These are phyloP conservation scores for Parnassius orleans DNA, from an alignment of 2,888 invertebrate genomes.

Conservation along the genomic window DNA sequence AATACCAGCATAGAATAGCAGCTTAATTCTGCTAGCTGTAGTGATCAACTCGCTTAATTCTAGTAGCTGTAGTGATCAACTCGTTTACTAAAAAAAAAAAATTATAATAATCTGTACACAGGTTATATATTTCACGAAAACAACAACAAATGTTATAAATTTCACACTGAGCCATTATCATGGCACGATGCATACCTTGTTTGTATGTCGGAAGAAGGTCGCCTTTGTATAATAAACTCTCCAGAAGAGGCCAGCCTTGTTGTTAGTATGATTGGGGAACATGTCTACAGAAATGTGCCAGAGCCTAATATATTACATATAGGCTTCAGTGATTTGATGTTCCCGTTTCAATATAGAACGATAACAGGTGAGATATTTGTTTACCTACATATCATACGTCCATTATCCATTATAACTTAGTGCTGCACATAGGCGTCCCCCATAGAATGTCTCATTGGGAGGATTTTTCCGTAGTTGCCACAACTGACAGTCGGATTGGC, in stretches of 20 bases:
- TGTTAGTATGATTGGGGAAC: conserved; percentile 45
- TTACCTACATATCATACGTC: background rate
- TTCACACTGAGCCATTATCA: conserved; percentile 47
- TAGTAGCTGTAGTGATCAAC: too few relatives aligned
- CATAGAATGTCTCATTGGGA: too few relatives aligned
- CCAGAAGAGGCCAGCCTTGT: conserved; percentile 48
- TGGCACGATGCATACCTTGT: conserved; percentile 54
- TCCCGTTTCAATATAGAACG: conserved; percentile 52
- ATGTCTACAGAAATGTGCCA: conserved; percentile 45
- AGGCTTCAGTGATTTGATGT: conserved; percentile 57
- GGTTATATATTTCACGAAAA: conserved; percentile 41
- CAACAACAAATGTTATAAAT: conserved; percentile 53
- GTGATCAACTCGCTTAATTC: too few relatives aligned
- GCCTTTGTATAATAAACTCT: conserved; percentile 50
- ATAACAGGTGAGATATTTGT: conserved; percentile 42
- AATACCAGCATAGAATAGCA: too few relatives aligned
- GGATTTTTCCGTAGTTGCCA: too few relatives aligned
- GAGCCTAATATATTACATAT: conserved; percentile 49
- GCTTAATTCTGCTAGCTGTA: too few relatives aligned
- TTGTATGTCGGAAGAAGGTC: conserved; percentile 47
- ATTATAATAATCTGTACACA: conserved; percentile 28
- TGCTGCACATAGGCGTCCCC: too few relatives aligned
- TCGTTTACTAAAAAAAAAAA: too few relatives aligned
- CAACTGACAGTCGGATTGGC: too few relatives aligned
- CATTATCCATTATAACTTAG: too few relatives aligned